Percentiles rank a stretch among this genome's conserved stretches.
These are phyloP conservation scores for Theropithecus gelada DNA, from an alignment of 2,113 vertebrate genomes.

Conservation along the genomic window DNA sequence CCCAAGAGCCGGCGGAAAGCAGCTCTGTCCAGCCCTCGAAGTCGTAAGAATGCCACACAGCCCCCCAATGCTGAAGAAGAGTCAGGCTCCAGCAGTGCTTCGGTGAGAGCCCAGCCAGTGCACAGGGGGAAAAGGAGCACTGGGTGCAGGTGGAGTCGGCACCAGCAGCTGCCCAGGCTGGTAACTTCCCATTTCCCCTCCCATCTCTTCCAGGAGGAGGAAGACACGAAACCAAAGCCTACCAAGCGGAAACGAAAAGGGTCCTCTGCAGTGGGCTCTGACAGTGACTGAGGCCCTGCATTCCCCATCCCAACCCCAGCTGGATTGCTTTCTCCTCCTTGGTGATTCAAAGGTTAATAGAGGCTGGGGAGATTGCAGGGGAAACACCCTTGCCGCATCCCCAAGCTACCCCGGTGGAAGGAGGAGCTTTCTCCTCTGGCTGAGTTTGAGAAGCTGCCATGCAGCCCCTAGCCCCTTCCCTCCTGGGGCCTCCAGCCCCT, in stretches of 20 bases:
- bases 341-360: conserved; percentile 16
- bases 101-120: conserved; percentile 81
- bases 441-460: not conserved
- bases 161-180: not conserved
- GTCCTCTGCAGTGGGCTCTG: conserved; percentile 93
- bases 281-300: conserved; percentile 91
- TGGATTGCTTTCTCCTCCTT: not conserved
- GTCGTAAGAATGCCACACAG: conserved; percentile 89
- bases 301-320: not conserved
- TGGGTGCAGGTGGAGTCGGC: fast-evolving
- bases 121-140: fast-evolving
- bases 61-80: conserved; percentile 94
- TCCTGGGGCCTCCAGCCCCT: not conserved
- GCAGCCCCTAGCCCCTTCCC: not conserved
- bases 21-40: conserved; percentile 90
- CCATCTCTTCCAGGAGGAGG: conserved; percentile 89
- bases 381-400: not conserved
- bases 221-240: conserved; percentile 95
- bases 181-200: too few relatives aligned
- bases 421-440: not conserved
- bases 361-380: not conserved
- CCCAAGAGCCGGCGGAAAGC: conserved; percentile 94
- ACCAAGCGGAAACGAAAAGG: conserved; percentile 95
- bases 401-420: not conserved
- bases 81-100: conserved; percentile 92